phyloP scores from a whole-genome alignment of 2,888 invertebrate genomes.

The Dioctria rufipes region DNA sequence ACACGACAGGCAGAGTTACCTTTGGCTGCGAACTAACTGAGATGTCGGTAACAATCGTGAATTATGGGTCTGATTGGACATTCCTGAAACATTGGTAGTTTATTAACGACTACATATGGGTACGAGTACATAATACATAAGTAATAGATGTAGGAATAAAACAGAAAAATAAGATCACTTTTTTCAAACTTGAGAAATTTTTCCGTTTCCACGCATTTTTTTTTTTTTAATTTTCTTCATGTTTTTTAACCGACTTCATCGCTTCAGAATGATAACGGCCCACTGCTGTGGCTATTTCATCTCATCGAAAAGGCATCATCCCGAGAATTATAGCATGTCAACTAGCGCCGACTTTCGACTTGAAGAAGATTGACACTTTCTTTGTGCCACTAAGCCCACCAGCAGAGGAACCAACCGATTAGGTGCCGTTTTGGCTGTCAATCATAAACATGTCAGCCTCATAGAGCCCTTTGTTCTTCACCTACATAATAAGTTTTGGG shows the following conservation, averaged over 20 bases:
- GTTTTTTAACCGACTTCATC: background rate
- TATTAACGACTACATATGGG: background rate
- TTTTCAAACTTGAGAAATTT: background rate
- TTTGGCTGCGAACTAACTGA: constrained; percentile 27
- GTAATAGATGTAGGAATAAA: too few relatives aligned
- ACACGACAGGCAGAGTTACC: constrained; percentile 50
- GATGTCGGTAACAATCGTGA: constrained; percentile 42
- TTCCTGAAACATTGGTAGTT: background rate
- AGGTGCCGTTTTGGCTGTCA: constrained; percentile 52
- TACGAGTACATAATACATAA: too few relatives aligned
- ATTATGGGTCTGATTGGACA: constrained; percentile 31
- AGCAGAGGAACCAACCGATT: constrained; percentile 46
- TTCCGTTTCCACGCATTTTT: constrained; percentile 10
- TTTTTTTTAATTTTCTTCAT: background rate
- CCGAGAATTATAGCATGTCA: constrained; percentile 47
- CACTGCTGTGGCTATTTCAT: constrained; percentile 11
- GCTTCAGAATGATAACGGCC: constrained; percentile 21
- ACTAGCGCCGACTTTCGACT: constrained; percentile 48
- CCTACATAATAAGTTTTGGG: constrained; percentile 21
- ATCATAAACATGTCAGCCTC: constrained; percentile 51
- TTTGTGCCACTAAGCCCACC: constrained; percentile 59
- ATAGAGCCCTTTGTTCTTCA: constrained; percentile 35
- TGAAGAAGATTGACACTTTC: constrained; percentile 59
- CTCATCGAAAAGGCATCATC: constrained; percentile 1
- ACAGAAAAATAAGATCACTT: too few relatives aligned